Percentiles rank a stretch among this genome's conserved stretches.
Evolutionary conservation across 1,140 invertebrate genomes (phyloP).

Genomic region (Callitettix versicolor): DNA sequence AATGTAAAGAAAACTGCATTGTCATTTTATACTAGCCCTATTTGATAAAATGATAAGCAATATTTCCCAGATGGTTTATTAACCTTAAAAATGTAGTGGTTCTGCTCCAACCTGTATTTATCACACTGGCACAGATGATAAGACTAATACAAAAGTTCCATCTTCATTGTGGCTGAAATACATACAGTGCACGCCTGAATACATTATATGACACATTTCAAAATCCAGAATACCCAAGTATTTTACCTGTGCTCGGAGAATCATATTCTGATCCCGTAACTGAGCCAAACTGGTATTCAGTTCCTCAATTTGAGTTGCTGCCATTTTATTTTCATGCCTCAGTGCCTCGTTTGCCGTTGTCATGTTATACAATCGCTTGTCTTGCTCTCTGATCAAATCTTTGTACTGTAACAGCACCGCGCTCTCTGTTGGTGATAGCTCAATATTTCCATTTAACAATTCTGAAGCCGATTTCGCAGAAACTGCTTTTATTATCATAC

Average conservation of each 20-base stretch:
- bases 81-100: too few species aligned
- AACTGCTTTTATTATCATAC: slow-evolving; percentile 46
- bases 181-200: too few species aligned
- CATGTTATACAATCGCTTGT: slow-evolving; percentile 44
- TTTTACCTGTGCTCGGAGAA: slow-evolving; percentile 62
- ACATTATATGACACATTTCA: too few species aligned
- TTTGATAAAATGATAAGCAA: too few species aligned
- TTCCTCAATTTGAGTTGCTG: slow-evolving; percentile 53
- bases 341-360: slow-evolving; percentile 13
- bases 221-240: not conserved
- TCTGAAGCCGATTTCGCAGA: slow-evolving; percentile 41
- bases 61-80: too few species aligned
- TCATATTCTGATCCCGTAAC: slow-evolving; percentile 76
- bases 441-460: slow-evolving; percentile 34
- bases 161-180: too few species aligned
- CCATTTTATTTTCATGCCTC: slow-evolving; percentile 9
- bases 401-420: slow-evolving; percentile 70
- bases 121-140: too few species aligned
- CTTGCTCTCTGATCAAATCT: slow-evolving; percentile 79
- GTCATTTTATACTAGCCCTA: too few species aligned
- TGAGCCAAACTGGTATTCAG: slow-evolving; percentile 58
- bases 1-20: too few species aligned
- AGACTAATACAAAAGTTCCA: too few species aligned
- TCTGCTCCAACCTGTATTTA: too few species aligned
- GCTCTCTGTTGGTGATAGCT: slow-evolving; percentile 39